Percentiles rank a stretch among this genome's conserved stretches.
Evolutionary conservation across 2,797 vertebrate genomes (phyloP).

Genomic region (Mus caroli): DNA sequence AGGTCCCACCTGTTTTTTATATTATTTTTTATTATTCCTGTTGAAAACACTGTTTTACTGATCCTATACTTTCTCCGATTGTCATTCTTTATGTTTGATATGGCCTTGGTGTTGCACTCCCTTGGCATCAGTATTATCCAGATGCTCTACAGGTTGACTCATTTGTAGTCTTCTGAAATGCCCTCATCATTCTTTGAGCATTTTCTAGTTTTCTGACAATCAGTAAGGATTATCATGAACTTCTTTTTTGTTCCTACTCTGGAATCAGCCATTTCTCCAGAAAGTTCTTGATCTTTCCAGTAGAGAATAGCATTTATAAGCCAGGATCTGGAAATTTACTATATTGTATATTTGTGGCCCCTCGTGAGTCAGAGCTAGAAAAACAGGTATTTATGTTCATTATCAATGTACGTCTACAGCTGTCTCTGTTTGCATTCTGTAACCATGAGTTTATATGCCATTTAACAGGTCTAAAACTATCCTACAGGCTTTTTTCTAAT

Average conservation of each 20-base stretch:
- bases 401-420: neutral
- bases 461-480: neutral
- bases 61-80: constrained; percentile 10
- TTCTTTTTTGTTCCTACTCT: constrained; percentile 8
- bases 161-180: neutral
- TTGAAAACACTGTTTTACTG: neutral
- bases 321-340: neutral
- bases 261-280: constrained; percentile 1
- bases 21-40: constrained; percentile 18
- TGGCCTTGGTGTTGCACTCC: neutral
- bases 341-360: neutral
- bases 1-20: neutral
- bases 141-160: neutral
- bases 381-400: neutral
- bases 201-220: neutral
- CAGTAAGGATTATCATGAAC: neutral
- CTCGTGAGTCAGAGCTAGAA: constrained; percentile 21
- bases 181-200: neutral
- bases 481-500: neutral
- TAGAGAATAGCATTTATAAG: constrained; percentile 12
- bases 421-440: neutral
- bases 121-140: neutral
- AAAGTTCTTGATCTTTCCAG: neutral
- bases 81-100: constrained; percentile 12
- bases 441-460: neutral